Percentiles rank a stretch among this genome's conserved stretches.
phyloP scores from a whole-genome alignment of 2,888 invertebrate species.

The Brenthis hecate region DNA sequence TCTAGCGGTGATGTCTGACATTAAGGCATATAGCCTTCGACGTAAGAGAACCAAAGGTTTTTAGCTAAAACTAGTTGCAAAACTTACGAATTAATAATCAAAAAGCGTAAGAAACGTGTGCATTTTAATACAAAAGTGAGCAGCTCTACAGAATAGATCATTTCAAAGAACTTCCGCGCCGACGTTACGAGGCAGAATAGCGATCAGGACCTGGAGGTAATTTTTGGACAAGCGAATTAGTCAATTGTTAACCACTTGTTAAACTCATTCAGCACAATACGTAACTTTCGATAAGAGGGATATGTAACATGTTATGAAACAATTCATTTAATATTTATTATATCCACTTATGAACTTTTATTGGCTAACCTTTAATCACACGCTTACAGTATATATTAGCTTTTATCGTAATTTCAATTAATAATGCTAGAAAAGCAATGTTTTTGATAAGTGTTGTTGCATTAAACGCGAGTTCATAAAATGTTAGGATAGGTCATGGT shows the following conservation, averaged over 20 bases:
- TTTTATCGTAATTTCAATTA: not conserved
- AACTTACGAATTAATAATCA: not conserved
- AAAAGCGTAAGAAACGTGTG: not conserved
- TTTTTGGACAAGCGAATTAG: slow-evolving; percentile 42
- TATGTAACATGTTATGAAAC: slow-evolving; percentile 16
- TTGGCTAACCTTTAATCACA: not conserved
- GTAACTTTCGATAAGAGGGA: slow-evolving; percentile 30
- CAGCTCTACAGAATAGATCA: slow-evolving; percentile 29
- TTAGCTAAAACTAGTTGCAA: not conserved
- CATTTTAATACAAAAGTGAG: slow-evolving; percentile 26
- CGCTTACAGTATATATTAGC: not conserved
- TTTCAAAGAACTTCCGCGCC: slow-evolving; percentile 40
- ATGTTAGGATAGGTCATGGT: slow-evolving; percentile 80
- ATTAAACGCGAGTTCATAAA: slow-evolving; percentile 55
- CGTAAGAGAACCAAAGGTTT: not conserved
- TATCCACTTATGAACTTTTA: slow-evolving; percentile 1
- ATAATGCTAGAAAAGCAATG: slow-evolving; percentile 1
- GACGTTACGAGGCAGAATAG: slow-evolving; percentile 38
- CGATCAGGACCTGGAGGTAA: slow-evolving; percentile 41
- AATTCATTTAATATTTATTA: slow-evolving; percentile 13
- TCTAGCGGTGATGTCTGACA: slow-evolving; percentile 27
- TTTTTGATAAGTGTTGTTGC: slow-evolving; percentile 24
- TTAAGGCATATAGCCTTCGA: not conserved
- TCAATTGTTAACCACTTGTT: slow-evolving; percentile 46
- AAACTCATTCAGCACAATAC: slow-evolving; percentile 33